These are phyloP conservation scores for Larimichthys crocea DNA, from an alignment of 2,113 vertebrate species.

Conservation along the genomic window DNA sequence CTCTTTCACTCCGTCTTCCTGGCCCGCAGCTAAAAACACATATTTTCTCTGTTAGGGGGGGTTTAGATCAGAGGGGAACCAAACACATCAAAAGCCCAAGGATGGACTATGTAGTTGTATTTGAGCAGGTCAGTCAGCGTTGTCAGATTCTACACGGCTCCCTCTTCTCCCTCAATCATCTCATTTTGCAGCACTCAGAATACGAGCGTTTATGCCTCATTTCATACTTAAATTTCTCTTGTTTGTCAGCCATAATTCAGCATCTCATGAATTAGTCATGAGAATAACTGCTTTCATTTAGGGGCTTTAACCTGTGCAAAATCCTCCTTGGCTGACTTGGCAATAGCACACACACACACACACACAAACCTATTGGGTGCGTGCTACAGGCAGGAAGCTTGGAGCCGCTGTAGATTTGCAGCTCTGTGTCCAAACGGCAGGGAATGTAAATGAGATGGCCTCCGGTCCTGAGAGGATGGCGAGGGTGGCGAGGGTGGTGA, in stretches of 20 bases:
- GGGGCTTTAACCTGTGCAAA: constrained; percentile 62
- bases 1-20: constrained; percentile 57
- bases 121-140: constrained; percentile 57
- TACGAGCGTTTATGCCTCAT: constrained; percentile 30
- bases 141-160: constrained; percentile 30
- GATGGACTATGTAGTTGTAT: constrained; percentile 37
- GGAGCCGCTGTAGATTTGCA: constrained; percentile 29
- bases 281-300: constrained; percentile 68
- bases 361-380: constrained; percentile 6
- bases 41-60: constrained; percentile 52
- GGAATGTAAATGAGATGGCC: constrained; percentile 75
- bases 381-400: constrained; percentile 46
- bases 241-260: constrained; percentile 69
- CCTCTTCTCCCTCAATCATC: constrained; percentile 30
- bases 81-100: constrained; percentile 59
- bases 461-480: constrained; percentile 36
- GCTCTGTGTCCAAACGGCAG: constrained; percentile 43
- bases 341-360: neutral
- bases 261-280: constrained; percentile 69
- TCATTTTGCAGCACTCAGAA: constrained; percentile 25
- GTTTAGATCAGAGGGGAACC: constrained; percentile 32
- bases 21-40: constrained; percentile 75
- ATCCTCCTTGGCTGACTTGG: constrained; percentile 60
- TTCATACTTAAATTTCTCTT: constrained; percentile 55
- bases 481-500: no score